These are phyloP conservation scores for Neodiprion fabricii DNA, from an alignment of 1,140 invertebrate genomes.

Conservation along the genomic window DNA sequence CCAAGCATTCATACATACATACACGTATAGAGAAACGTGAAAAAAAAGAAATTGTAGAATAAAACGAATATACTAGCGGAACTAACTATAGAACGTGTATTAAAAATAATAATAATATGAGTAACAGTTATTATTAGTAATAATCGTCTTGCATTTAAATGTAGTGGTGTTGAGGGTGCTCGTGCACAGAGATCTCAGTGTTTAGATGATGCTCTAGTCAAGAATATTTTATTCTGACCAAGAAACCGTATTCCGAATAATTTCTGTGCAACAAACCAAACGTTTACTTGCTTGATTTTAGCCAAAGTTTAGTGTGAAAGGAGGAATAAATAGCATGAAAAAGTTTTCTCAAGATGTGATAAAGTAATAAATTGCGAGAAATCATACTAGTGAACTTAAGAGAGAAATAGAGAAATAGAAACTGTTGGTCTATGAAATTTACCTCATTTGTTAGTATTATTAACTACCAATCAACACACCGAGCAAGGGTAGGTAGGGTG, in stretches of 20 bases:
- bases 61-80: background rate
- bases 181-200: conserved; percentile 4
- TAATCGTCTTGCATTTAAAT: conserved; percentile 6
- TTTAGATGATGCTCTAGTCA: conserved; percentile 1
- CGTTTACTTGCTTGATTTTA: too few species aligned
- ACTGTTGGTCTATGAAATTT: background rate
- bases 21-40: background rate
- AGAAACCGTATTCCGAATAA: background rate
- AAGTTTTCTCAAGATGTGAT: background rate
- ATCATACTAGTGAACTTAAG: background rate
- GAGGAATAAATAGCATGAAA: too few species aligned
- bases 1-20: background rate
- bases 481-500: background rate
- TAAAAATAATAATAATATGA: conserved; percentile 1
- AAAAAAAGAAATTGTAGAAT: background rate
- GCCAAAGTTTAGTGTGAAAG: too few species aligned
- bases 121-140: conserved; percentile 8
- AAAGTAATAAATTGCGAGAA: background rate
- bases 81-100: conserved; percentile 4
- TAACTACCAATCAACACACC: background rate
- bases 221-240: background rate
- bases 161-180: conserved; percentile 5
- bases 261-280: too few species aligned
- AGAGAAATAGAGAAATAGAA: background rate
- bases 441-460: conserved; percentile 3